These are phyloP conservation scores for Saccostrea cuccullata DNA, from an alignment of 1,140 invertebrate genomes.

Conservation along the genomic window DNA sequence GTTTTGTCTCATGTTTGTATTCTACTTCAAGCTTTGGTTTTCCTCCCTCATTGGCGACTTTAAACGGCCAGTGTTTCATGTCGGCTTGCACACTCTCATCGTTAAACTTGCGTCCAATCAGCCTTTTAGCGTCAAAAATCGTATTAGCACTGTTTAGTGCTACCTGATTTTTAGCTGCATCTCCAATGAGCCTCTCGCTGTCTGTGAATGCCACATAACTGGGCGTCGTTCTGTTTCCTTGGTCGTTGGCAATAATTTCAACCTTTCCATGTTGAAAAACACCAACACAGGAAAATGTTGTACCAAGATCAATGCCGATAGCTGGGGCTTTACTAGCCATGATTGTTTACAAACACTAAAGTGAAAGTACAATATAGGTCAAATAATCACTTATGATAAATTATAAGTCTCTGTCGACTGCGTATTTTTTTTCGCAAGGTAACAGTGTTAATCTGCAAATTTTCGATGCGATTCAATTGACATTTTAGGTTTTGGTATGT, in stretches of 20 bases:
- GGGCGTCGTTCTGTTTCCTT: constrained; percentile 97
- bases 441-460: background rate
- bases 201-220: constrained; percentile 98
- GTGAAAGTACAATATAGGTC: background rate
- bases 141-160: constrained; percentile 92
- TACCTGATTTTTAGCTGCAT: constrained; percentile 95
- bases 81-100: constrained; percentile 85
- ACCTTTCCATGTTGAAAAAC: constrained; percentile 90
- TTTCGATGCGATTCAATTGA: background rate
- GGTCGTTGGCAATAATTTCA: constrained; percentile 98
- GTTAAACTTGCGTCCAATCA: constrained; percentile 87
- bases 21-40: constrained; percentile 90
- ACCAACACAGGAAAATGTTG: constrained; percentile 81
- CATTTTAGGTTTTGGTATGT: background rate
- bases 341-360: constrained; percentile 1
- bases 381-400: background rate
- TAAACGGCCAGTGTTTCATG: constrained; percentile 84
- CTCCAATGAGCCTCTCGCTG: constrained; percentile 96
- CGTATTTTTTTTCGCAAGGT: background rate
- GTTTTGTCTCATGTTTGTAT: constrained; percentile 93
- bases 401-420: background rate
- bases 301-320: constrained; percentile 78
- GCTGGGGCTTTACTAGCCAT: constrained; percentile 64
- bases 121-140: constrained; percentile 86
- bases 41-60: constrained; percentile 89